Conservation (phyloP, 2,113 vertebrate genomes). For the Notiomystis cincta region DNA sequence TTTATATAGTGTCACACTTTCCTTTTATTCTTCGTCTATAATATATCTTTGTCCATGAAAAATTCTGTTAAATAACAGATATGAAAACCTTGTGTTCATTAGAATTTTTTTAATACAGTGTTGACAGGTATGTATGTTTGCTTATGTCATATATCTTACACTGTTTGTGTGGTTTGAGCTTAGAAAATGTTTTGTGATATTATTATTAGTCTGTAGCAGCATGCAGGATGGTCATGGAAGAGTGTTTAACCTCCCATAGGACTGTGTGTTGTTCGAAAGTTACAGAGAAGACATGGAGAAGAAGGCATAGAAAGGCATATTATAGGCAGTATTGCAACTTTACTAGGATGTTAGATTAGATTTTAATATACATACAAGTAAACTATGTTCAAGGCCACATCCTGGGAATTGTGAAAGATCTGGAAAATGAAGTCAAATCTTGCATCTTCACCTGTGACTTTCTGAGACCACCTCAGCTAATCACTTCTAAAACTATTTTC, state of each 20-base stretch:
- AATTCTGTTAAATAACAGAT: not conserved
- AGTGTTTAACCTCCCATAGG: not conserved
- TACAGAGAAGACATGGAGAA: not conserved
- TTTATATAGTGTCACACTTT: not conserved
- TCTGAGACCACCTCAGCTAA: not conserved
- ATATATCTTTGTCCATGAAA: not conserved
- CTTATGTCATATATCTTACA: not conserved
- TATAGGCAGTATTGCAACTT: not conserved
- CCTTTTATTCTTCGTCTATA: not conserved
- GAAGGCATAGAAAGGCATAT: not conserved
- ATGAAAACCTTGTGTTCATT: not conserved
- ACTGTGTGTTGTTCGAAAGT: not conserved
- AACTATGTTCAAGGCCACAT: not conserved
- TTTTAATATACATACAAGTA: not conserved
- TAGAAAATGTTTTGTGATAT: not conserved
- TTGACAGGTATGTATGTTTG: not conserved
- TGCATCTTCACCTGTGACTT: not conserved
- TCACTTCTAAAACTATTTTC: not conserved
- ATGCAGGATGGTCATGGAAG: not conserved
- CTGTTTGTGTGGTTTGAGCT: not conserved
- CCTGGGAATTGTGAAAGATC: not conserved
- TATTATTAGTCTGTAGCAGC: not conserved
- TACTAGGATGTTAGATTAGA: not conserved
- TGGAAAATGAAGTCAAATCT: not conserved
- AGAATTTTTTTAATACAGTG: not conserved